Evolutionary conservation across 2,797 vertebrate species (phyloP).

Genomic region (Anolis apletophallus): DNA sequence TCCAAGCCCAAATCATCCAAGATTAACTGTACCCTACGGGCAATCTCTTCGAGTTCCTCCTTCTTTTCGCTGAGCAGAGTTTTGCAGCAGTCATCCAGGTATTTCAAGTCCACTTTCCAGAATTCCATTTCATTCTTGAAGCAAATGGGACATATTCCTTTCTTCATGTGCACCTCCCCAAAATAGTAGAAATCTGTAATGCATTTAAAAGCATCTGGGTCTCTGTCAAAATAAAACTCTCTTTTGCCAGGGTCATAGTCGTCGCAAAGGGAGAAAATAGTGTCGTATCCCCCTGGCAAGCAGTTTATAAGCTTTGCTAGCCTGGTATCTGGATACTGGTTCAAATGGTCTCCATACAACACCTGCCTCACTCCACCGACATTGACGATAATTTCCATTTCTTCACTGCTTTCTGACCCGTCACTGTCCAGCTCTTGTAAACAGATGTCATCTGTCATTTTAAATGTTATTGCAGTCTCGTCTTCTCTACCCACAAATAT

Average conservation of each 20-base stretch:
- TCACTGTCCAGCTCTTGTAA: constrained; percentile 81
- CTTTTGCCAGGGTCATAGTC: constrained; percentile 91
- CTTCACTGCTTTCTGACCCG: constrained; percentile 79
- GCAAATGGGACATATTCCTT: constrained; percentile 95
- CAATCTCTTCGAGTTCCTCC: constrained; percentile 93
- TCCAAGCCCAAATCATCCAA: constrained; percentile 91
- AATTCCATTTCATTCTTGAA: constrained; percentile 98
- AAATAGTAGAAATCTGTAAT: constrained; percentile 95
- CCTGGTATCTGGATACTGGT: constrained; percentile 91
- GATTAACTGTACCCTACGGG: constrained; percentile 90
- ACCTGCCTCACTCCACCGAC: constrained; percentile 92
- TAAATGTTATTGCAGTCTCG: constrained; percentile 38
- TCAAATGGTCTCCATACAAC: constrained; percentile 88
- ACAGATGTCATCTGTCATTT: constrained; percentile 83
- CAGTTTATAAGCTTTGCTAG: constrained; percentile 90
- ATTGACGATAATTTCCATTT: constrained; percentile 90
- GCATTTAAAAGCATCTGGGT: constrained; percentile 95
- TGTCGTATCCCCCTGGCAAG: constrained; percentile 83
- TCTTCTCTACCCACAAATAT: constrained; percentile 37
- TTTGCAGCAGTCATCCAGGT: constrained; percentile 94
- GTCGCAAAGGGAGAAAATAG: constrained; percentile 91
- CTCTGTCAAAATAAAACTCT: constrained; percentile 97
- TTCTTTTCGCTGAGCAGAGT: constrained; percentile 92
- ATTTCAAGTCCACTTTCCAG: constrained; percentile 93
- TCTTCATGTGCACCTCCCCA: constrained; percentile 95